Base-by-base conservation (phyloP, 1,140 invertebrate species). In the Drosophila athabasca region DNA sequence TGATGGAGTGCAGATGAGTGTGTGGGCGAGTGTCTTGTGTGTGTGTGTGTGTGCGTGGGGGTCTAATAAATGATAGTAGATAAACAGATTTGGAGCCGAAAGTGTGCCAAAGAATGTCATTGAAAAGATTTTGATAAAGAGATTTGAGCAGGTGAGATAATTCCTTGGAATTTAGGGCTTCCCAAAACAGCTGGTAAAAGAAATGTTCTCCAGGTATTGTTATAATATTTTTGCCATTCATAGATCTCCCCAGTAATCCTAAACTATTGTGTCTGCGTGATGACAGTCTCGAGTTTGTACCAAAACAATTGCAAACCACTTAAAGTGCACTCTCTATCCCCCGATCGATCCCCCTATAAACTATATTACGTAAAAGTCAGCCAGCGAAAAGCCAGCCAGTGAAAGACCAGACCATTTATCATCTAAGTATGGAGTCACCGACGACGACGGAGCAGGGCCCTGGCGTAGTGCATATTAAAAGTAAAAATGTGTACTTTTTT, bases 371-470 rank as follows among this genome's bases (percentile, higher is more conserved):
- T 74, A 74, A 74, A 59, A 49, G 31, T 74, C 11, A 39, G 3
- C 26, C 70, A 74, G 48, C 43, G 39, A 49, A 51, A 46, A 46
- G 48, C 17, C 50, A 39, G 31, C 44, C 41, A 55, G 70, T 58
- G 65, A 59, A 51, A 73, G 17, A 19, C 17, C 17, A 19, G 71
- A 59, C 50, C 70, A 76, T 84, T 72, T 62, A 79, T 84, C 77
- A 84, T 79, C 58, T n/a, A 49, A 59, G 53, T 53, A 76, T 76
- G 15, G 50, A 75, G 55, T 55, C 49, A 51, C 44, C n/a, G n/a
- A n/a, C n/a, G n/a, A n/a, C 24, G 62, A 29, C 8, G 29, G 31
- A 67, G 17, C 49, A 48, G 17, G 54, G 66, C 51, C 62, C 71
- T 65, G 17, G 54, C 7, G 6, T 19, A 19, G 7, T 48, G 57